Evolutionary conservation across 2,888 invertebrate genomes (phyloP), one percentile per base, ranked within the genome.

Genomic region (Nycteola revayana): DNA sequence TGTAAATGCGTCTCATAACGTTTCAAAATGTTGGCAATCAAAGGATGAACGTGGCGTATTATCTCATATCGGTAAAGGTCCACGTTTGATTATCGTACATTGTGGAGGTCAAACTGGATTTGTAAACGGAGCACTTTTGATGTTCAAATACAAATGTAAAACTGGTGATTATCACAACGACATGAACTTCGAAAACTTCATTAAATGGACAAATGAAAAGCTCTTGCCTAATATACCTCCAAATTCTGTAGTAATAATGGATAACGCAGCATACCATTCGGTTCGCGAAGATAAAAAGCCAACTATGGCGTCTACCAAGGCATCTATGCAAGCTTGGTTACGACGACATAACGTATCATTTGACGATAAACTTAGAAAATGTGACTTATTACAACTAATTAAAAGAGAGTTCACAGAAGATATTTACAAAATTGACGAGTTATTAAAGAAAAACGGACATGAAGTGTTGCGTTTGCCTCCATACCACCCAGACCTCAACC

Each of bases 91-190:
- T 9, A 35, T 21, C 2, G 25, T 29, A 3, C 28, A 35, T 9
- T 20, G 9, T 22, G 22, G 11, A n/a, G 8, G 25, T 7, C 34
- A 17, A 24, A 10, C 2, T 10, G 29, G 35, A 10, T 35, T 29
- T 10, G 9, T 35, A 2, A 10, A 29, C 6, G 21, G 14, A 10
- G 25, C 25, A 8, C n/a, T 35, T 10, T 6, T 25, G 4, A 35
- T 35, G 3, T 34, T 34, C 28, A 34, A 34, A 28, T 34, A 27
- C 2, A 18, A 34, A 17, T n/a, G 17, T 10, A 34, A 34, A 18
- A 28, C 34, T 3, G 25, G 28, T 6, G 28, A 34, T 10, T 28
- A 34, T 8, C 11, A 28, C 11, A 11, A 20, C 2, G 10, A 21
- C 8, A 29, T 22, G 22, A 11, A 29, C 8, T 17, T 8, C n/a